Conservation (phyloP, 2,113 vertebrate genomes). For the Microtus oregoni region DNA sequence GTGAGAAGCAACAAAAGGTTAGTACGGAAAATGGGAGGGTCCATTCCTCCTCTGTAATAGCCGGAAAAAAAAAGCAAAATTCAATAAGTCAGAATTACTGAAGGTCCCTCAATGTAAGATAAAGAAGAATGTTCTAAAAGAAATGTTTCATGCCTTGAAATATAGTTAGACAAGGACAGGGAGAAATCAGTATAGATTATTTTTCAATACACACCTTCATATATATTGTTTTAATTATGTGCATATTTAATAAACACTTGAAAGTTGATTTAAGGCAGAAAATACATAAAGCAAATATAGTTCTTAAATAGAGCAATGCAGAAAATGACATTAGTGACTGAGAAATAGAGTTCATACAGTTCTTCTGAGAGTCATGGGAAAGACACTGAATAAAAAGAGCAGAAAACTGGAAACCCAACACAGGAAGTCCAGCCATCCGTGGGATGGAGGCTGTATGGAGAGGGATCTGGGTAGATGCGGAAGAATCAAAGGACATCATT, state of each 20-base stretch:
- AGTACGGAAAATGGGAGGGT: neutral
- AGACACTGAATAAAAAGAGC: neutral
- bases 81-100: conserved; percentile 42
- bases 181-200: neutral
- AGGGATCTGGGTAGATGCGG: neutral
- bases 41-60: neutral
- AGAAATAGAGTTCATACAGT: conserved; percentile 14
- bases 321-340: conserved; percentile 34
- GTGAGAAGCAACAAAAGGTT: neutral
- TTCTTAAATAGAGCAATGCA: neutral
- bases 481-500: neutral
- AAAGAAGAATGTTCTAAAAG: neutral
- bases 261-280: conserved; percentile 47
- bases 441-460: neutral
- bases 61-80: conserved; percentile 41
- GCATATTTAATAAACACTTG: conserved; percentile 3
- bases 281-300: neutral
- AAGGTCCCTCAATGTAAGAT: neutral
- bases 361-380: neutral
- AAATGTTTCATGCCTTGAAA: conserved; percentile 23
- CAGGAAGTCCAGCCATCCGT: neutral
- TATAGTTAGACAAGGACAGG: neutral
- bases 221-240: conserved; percentile 32
- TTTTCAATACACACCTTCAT: conserved; percentile 35
- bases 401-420: neutral